Evolutionary conservation across 2,797 vertebrate genomes (phyloP).

Genomic region (Myiotriccus ornatus): DNA sequence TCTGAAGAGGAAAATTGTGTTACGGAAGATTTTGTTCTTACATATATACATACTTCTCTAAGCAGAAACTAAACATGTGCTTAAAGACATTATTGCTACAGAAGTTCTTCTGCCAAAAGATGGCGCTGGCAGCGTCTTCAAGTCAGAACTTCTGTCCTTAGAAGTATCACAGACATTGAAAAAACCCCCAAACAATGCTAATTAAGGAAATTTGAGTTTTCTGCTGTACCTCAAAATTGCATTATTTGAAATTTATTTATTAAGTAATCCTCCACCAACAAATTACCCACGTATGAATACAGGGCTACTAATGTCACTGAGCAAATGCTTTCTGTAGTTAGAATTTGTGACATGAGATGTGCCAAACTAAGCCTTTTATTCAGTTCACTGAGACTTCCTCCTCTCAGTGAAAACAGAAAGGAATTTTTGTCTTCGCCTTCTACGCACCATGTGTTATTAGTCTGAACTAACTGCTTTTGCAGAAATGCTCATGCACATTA

Average conservation of each 20-base stretch:
- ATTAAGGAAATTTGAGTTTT: background rate
- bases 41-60: background rate
- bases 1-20: background rate
- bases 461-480: background rate
- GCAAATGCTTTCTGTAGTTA: background rate
- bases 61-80: background rate
- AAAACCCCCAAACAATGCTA: fast-evolving
- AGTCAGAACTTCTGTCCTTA: background rate
- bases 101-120: background rate
- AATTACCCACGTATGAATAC: background rate
- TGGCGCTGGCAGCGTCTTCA: background rate
- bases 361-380: background rate
- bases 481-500: background rate
- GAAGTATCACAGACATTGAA: background rate
- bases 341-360: background rate
- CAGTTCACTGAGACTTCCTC: background rate
- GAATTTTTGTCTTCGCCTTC: background rate
- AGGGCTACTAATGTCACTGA: background rate
- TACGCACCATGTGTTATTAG: background rate
- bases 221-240: background rate
- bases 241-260: background rate
- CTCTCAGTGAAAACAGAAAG: background rate
- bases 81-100: background rate
- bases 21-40: background rate
- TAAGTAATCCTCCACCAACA: background rate